Percentiles rank a stretch among this genome's conserved stretches.
These are phyloP conservation scores for Danionella dracula DNA, from an alignment of 2,797 vertebrate species.

Conservation along the genomic window DNA sequence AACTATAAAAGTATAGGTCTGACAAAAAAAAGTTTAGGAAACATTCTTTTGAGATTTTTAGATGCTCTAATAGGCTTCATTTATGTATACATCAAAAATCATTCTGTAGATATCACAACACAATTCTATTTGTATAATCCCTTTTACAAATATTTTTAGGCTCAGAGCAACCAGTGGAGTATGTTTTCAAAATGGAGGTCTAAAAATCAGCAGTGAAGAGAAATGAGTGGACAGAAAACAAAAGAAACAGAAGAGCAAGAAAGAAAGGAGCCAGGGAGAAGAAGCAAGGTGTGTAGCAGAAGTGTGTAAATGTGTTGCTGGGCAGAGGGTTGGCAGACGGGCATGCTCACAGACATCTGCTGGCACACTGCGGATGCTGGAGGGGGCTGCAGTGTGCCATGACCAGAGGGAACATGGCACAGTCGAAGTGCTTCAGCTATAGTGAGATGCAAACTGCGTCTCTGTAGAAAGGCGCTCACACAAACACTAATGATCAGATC, in stretches of 20 bases:
- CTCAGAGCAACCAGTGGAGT: neutral
- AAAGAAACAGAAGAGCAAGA: neutral
- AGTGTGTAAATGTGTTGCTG: slow-evolving; percentile 57
- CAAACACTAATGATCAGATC: slow-evolving; percentile 6
- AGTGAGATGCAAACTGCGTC: slow-evolving; percentile 20
- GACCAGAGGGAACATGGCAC: slow-evolving; percentile 38
- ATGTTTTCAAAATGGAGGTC: slow-evolving; percentile 11
- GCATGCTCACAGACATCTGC: slow-evolving; percentile 81
- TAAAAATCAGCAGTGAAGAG: neutral
- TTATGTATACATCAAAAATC: too few species aligned
- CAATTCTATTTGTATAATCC: too few species aligned
- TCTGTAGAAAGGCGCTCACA: slow-evolving; percentile 12
- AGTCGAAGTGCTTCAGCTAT: slow-evolving; percentile 31
- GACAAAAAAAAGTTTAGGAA: too few species aligned
- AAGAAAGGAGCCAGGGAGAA: neutral
- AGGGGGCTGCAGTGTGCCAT: slow-evolving; percentile 57
- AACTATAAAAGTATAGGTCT: too few species aligned
- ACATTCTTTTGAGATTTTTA: too few species aligned
- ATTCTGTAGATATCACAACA: too few species aligned
- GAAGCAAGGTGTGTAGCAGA: neutral
- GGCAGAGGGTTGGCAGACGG: slow-evolving; percentile 72
- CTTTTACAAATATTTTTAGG: too few species aligned
- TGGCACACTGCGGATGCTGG: slow-evolving; percentile 70
- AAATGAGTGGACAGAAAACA: slow-evolving; percentile 14
- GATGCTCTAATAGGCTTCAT: too few species aligned